Evolutionary conservation across 2,113 vertebrate species (phyloP), one percentile per base, ranked within the genome.

Genomic region (Austrofundulus limnaeus): DNA sequence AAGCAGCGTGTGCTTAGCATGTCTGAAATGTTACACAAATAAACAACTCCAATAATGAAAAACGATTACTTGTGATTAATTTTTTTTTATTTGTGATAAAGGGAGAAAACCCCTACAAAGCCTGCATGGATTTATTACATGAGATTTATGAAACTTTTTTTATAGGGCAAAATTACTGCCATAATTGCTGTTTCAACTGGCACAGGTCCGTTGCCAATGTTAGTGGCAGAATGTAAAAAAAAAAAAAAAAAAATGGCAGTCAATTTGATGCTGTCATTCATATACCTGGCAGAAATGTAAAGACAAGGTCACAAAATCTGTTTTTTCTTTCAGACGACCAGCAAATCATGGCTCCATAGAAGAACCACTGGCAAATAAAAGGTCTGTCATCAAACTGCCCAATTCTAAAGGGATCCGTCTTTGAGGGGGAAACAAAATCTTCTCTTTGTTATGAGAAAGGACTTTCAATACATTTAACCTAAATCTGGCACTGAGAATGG

Each of bases 51-150:
- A 68, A 25, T 47, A 31, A 61, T 66, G 42, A 76, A 72, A n/a
- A 77, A 78, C 20, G 55, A 50, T 64, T 72, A 15, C 52, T 74
- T 78, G 45, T 38, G 45, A 47, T 88, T 88, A 84, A 84, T 88
- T 88, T 9, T 34, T 77, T 61, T 70, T 80, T 85, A 84, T 65
- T 47, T 69, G 43, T 53, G 52, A 34, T 62, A 57, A 75, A 77
- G 7, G 42, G 47, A 17, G 31, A 28, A 52, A 61, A 61, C 63
- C 42, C 71, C n/a, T 58, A 75, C 63, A 80, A 71, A 55, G 50
- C 37, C 58, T 62, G 16, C 21, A 65, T 57, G 61, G 20, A 50
- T 78, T 37, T 16, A 37, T 78, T 74, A 79, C 38, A 34, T 19
- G 52, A 50, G 43, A 67, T 66, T 47, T 58, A 38, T 23, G 58